Conservation (phyloP, 2,113 vertebrate species). For the Felis chaus region DNA sequence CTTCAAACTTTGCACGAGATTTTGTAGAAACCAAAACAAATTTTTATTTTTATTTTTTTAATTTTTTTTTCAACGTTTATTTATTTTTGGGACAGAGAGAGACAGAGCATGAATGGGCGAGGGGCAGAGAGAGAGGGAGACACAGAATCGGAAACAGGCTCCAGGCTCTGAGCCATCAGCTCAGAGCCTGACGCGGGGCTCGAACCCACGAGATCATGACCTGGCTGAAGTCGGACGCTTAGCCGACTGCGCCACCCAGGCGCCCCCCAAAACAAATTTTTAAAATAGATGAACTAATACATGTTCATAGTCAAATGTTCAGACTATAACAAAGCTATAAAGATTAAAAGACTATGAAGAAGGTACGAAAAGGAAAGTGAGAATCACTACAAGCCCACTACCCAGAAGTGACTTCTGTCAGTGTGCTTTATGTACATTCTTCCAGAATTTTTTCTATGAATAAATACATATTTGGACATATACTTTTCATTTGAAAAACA, state of each 20-base stretch:
- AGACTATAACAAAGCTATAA: background rate
- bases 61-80: too few relatives aligned
- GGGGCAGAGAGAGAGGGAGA: too few relatives aligned
- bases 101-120: too few relatives aligned
- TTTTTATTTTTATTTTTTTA: background rate
- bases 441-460: constrained; percentile 5
- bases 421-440: background rate
- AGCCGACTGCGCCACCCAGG: too few relatives aligned
- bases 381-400: background rate
- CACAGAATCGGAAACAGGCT: too few relatives aligned
- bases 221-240: too few relatives aligned
- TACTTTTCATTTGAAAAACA: background rate
- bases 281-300: background rate
- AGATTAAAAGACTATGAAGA: background rate
- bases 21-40: constrained; percentile 30
- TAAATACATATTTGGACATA: background rate
- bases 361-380: background rate
- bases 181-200: too few relatives aligned
- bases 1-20: background rate
- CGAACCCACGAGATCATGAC: too few relatives aligned
- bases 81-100: too few relatives aligned
- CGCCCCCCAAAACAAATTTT: background rate
- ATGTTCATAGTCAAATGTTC: background rate
- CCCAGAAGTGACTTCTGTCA: background rate
- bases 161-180: too few relatives aligned